These are phyloP conservation scores for Chloebia gouldiae DNA, from an alignment of 2,113 vertebrate species.

Conservation along the genomic window DNA sequence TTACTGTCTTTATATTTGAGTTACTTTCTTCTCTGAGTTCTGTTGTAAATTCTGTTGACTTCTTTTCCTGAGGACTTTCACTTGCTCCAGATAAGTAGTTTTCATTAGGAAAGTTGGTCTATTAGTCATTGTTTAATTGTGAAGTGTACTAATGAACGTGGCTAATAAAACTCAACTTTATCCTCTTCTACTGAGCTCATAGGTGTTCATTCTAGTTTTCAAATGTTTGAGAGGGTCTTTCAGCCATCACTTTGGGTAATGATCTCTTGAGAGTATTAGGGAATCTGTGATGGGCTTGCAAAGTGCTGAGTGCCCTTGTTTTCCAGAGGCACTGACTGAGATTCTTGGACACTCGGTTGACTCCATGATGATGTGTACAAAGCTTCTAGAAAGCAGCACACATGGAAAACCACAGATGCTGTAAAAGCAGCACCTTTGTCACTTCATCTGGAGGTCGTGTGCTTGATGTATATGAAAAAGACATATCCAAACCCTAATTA, in stretches of 20 bases:
- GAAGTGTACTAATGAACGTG: background rate
- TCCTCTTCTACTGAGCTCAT: background rate
- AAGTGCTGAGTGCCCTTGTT: background rate
- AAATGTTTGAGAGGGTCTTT: background rate
- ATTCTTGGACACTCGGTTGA: background rate
- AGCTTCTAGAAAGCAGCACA: background rate
- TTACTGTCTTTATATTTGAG: background rate
- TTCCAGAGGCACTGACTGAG: background rate
- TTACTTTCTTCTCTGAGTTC: background rate
- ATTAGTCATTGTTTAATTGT: background rate
- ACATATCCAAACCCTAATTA: background rate
- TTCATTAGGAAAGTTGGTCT: background rate
- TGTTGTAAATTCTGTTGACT: background rate
- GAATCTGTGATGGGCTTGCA: background rate
- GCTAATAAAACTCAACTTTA: background rate
- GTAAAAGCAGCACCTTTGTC: background rate
- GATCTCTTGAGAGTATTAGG: background rate
- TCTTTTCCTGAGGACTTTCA: background rate
- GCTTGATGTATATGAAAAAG: background rate
- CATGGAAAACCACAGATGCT: background rate
- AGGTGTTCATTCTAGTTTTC: background rate
- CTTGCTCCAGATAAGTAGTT: background rate
- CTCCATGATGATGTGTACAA: background rate
- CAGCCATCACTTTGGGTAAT: background rate
- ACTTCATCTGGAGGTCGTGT: background rate